Evolutionary conservation across 2,888 invertebrate species (phyloP).

Genomic region (Gasteruption jaculator): DNA sequence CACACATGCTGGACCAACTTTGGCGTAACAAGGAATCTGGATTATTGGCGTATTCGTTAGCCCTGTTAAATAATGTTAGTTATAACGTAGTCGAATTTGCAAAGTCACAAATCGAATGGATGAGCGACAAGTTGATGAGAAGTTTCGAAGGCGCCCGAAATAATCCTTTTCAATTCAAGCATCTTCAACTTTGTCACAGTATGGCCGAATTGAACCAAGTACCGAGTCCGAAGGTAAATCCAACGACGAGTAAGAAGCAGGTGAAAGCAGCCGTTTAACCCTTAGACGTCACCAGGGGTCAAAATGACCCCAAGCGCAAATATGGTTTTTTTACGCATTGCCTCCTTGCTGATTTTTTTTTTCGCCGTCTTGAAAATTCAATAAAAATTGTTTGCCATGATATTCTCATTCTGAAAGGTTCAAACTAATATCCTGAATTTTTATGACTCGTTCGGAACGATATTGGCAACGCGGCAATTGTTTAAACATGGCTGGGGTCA

Average conservation of each 20-base stretch:
- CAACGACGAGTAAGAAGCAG: background rate
- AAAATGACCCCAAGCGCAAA: no score
- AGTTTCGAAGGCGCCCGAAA: constrained; percentile 86
- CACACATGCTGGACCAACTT: constrained; percentile 92
- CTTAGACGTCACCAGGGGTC: no score
- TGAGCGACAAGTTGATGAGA: constrained; percentile 97
- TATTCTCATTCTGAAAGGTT: no score
- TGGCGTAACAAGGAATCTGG: constrained; percentile 97
- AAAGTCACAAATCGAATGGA: constrained; percentile 99
- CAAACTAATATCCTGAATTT: no score
- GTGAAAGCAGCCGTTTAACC: no score
- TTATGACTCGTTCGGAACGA: no score
- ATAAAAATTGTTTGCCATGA: no score
- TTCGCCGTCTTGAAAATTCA: no score
- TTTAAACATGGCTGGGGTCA: no score
- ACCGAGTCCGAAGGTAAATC: constrained; percentile 74
- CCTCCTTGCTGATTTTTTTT: no score
- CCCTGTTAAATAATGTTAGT: constrained; percentile 91
- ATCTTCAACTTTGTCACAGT: constrained; percentile 91
- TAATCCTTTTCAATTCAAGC: constrained; percentile 94
- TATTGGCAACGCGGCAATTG: no score
- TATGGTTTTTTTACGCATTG: no score
- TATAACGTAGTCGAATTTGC: constrained; percentile 99
- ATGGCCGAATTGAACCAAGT: constrained; percentile 81
- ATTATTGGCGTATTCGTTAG: constrained; percentile 87